These are phyloP conservation scores for Melanostoma scalare DNA, from an alignment of 2,888 invertebrate genomes.

Conservation along the genomic window DNA sequence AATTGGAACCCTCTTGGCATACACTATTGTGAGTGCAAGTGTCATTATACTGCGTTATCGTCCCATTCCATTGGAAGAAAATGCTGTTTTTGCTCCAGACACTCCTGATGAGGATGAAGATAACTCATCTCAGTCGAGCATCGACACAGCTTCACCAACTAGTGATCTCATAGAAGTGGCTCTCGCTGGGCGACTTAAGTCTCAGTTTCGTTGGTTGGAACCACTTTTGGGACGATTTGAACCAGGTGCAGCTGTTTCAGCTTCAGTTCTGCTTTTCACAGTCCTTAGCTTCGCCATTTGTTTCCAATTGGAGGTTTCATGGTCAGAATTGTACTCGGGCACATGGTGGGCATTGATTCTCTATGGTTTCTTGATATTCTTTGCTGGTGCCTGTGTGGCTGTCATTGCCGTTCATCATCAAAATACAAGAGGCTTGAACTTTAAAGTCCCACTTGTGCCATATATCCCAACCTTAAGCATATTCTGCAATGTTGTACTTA, in stretches of 20 bases:
- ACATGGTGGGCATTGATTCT: constrained; percentile 88
- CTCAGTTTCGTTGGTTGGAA: constrained; percentile 89
- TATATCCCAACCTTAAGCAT: constrained; percentile 90
- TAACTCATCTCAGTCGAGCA: constrained; percentile 85
- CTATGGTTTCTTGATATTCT: constrained; percentile 85
- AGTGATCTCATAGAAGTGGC: constrained; percentile 84
- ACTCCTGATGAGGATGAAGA: constrained; percentile 83
- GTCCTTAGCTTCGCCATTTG: constrained; percentile 87
- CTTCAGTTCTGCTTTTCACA: constrained; percentile 88
- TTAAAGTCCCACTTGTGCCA: constrained; percentile 92
- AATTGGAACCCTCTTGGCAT: constrained; percentile 93
- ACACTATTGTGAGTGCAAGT: constrained; percentile 95
- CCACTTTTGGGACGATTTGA: constrained; percentile 88
- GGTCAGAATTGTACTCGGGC: constrained; percentile 83
- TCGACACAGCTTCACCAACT: constrained; percentile 85
- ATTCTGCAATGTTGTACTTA: constrained; percentile 90
- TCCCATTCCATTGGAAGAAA: constrained; percentile 84
- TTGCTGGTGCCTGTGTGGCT: constrained; percentile 87
- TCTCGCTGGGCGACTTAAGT: constrained; percentile 89
- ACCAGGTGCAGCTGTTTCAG: constrained; percentile 89
- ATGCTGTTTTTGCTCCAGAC: constrained; percentile 83
- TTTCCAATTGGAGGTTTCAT: constrained; percentile 86
- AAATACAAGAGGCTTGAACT: constrained; percentile 87
- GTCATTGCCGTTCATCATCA: constrained; percentile 91
- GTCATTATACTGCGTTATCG: constrained; percentile 93